Evolutionary conservation across 2,113 vertebrate species (phyloP), one percentile per base, ranked within the genome.

Genomic region (Aegotheles bennettii): DNA sequence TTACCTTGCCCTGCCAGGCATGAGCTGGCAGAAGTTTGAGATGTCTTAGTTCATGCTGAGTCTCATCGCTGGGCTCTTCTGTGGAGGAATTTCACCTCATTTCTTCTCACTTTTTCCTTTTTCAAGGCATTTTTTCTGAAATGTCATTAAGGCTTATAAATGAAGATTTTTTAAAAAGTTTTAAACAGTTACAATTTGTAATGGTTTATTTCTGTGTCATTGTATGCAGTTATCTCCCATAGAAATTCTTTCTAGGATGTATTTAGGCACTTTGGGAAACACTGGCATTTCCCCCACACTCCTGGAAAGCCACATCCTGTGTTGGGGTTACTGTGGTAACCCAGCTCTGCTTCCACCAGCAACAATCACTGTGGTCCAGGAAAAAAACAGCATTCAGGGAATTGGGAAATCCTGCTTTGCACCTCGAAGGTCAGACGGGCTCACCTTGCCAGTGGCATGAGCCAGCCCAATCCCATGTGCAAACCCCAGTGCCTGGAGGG

Each of bases 341-440:
- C 38, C 51, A 18, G 40, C 43, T 48, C 19, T n/a, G 48, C 63
- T 94, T 57, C 51, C 70, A 71, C n/a, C 70, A 48, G 70, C 81
- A 79, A 4, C 43, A 29, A 53, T 64, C 40, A 7, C 77, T 38
- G 0, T 0, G 0, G 5, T 23, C 2, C 16, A 53, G 71, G 24
- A 53, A 57, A 36, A 70, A 74, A 48, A 12, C 2, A 63, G 14
- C 35, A 10, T 43, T 60, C 13, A 38, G 38, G 70, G 29, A 33
- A n/a, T n/a, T n/a, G n/a, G n/a, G n/a, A n/a, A n/a, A n/a, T n/a
- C n/a, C n/a, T n/a, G n/a, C n/a, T n/a, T n/a, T n/a, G n/a, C n/a
- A n/a, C n/a, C n/a, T n/a, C n/a, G n/a, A 89, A 94, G 93, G 92
- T 93, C 93, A 96, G 65, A 29, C 51, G 12, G 51, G 54, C 81